Conservation (phyloP, 2,113 vertebrate genomes). For the Hemibagrus wyckioides region DNA sequence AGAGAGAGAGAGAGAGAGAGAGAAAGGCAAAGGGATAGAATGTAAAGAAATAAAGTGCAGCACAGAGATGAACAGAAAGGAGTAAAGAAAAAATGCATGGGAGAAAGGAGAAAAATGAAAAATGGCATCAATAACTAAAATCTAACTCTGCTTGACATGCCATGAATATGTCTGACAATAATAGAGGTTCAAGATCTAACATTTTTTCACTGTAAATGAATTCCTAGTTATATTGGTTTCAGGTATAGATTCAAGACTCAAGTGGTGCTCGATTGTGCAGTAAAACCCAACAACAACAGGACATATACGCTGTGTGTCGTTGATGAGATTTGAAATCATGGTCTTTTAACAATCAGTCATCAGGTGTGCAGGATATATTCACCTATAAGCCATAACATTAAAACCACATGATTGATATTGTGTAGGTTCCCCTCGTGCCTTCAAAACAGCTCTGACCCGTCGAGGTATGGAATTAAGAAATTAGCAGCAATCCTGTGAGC, state of each 20-base stretch:
- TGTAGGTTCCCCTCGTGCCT: too few relatives aligned
- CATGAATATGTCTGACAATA: conserved; percentile 37
- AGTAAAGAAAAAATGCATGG: conserved; percentile 46
- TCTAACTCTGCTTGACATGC: conserved; percentile 58
- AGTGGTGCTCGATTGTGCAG: too few relatives aligned
- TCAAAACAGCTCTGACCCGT: too few relatives aligned
- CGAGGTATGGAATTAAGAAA: too few relatives aligned
- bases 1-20: neutral
- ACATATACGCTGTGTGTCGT: neutral
- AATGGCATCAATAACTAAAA: conserved; percentile 72
- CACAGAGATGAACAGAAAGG: conserved; percentile 16
- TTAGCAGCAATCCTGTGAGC: too few relatives aligned
- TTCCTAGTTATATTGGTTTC: neutral
- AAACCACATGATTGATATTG: too few relatives aligned
- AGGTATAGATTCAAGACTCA: too few relatives aligned
- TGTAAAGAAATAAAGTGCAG: conserved; percentile 34
- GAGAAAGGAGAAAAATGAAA: conserved; percentile 60
- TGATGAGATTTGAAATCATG: too few relatives aligned
- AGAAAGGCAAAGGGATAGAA: conserved; percentile 13
- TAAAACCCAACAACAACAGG: neutral
- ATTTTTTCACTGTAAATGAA: neutral
- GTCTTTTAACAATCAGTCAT: too few relatives aligned
- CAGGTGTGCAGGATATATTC: too few relatives aligned
- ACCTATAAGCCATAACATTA: too few relatives aligned
- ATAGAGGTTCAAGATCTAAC: neutral